Base-by-base conservation (phyloP, 37 sponge, comb jelly and placozoan species). In the Eunapius fragilis region DNA sequence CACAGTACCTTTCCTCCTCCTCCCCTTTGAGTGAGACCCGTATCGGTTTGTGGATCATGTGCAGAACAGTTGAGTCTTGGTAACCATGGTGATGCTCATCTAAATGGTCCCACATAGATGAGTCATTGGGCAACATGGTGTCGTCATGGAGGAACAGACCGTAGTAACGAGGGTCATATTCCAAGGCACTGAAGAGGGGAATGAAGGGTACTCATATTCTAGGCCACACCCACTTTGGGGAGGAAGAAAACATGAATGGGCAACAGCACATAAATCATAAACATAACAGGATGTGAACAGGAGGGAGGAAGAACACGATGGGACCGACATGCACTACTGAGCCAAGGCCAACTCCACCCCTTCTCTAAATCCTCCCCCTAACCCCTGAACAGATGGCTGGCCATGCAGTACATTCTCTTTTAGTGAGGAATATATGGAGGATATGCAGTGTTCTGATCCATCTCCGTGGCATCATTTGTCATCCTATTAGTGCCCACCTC, bases 91-190 rank as follows among this genome's bases (percentile, higher is more conserved):
- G 73, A 37, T 67, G 74, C 31, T 87, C 75, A 75, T 96, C 97
- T 35, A 96, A 89, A 77, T 93, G 89, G 6, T 89, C 94, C 91
- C 93, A 93, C 88, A 96, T 87, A 22, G 85, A 77, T 26, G 45
- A 70, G 22, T 93, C 88, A 25, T 72, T 50, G 4, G 90, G 92
- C 9, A 96, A 37, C 77, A 69, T 80, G 75, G 79, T 68, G 38
- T 93, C 90, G 31, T 96, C 92, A 49, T 96, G 97, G 76, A 93
- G 90, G 72, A 83, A 96, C n/a, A 96, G 81, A 0, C 97, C 97
- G 82, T 96, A 96, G 81, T 87, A 91, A 27, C 87, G 75, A 74
- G 97, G 90, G 37, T 85, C 92, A 71, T 93, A 96, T 72, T 96
- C 97, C 37, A 96, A 80, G n/a, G 94, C 93, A 69, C 94, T 96